Percentiles rank a stretch among this genome's conserved stretches.
These are phyloP conservation scores for Labeo rohita DNA, from an alignment of 2,113 vertebrate genomes.

Conservation along the genomic window DNA sequence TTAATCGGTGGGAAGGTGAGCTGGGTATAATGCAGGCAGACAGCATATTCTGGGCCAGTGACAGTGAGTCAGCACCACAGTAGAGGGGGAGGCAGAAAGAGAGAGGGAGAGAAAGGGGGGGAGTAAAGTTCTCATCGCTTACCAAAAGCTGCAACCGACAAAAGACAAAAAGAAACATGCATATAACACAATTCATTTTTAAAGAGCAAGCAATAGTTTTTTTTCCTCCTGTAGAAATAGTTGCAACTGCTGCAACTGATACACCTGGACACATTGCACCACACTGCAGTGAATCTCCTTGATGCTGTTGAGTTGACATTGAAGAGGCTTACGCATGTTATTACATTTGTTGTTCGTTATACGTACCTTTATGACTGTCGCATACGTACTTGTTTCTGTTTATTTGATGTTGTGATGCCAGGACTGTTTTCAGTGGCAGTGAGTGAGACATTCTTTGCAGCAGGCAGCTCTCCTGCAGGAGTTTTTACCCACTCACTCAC, in stretches of 20 bases:
- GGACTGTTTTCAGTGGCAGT: constrained; percentile 17
- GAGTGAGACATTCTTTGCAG: constrained; percentile 37
- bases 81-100: constrained; percentile 21
- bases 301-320: constrained; percentile 40
- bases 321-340: neutral
- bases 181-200: constrained; percentile 19
- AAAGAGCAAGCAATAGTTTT: neutral
- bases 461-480: constrained; percentile 38
- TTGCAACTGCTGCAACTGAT: neutral
- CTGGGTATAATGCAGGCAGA: constrained; percentile 72
- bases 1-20: constrained; percentile 67
- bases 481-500: neutral
- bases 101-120: constrained; percentile 52
- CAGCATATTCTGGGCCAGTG: constrained; percentile 72
- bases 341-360: neutral
- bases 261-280: constrained; percentile 32
- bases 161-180: constrained; percentile 27
- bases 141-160: constrained; percentile 23
- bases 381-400: neutral
- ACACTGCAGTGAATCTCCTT: constrained; percentile 9
- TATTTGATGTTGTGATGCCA: neutral
- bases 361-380: neutral
- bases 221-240: neutral
- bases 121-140: neutral
- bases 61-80: constrained; percentile 78